A percentile compares a stretch with the other conserved stretches of the same genome.
These are phyloP conservation scores for Vanessa tameamea DNA, from an alignment of 1,140 invertebrate genomes.

Conservation along the genomic window DNA sequence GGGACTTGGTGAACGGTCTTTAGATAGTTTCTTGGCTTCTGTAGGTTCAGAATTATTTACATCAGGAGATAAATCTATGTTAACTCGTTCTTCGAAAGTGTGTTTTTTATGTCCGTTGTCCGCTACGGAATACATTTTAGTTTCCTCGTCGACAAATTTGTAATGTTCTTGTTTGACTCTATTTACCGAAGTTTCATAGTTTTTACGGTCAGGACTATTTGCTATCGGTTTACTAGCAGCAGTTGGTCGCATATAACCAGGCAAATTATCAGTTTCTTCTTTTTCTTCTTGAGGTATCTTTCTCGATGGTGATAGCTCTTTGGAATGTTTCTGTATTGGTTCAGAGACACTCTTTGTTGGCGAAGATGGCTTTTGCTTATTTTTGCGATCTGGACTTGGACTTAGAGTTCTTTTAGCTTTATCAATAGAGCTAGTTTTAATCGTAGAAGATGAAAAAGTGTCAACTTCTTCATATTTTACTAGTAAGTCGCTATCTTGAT, in stretches of 20 bases:
- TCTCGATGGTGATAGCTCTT: conserved; percentile 17
- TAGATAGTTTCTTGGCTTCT: conserved; percentile 2
- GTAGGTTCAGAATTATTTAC: not conserved
- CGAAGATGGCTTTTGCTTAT: conserved; percentile 18
- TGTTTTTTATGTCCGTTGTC: conserved; percentile 30
- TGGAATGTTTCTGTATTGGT: conserved; percentile 16
- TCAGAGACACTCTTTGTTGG: conserved; percentile 30
- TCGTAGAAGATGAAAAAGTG: not conserved
- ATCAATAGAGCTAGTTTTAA: conserved; percentile 4
- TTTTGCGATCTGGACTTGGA: conserved; percentile 25
- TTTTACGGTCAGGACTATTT: conserved; percentile 34
- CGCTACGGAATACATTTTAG: conserved; percentile 56
- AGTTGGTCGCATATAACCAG: conserved; percentile 61
- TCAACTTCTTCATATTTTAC: not conserved
- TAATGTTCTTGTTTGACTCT: conserved; percentile 59
- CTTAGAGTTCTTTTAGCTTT: conserved; percentile 20
- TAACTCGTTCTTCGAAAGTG: not conserved
- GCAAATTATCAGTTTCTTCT: conserved; percentile 34
- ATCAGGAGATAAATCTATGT: not conserved
- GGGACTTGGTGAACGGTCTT: conserved; percentile 31
- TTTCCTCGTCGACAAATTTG: conserved; percentile 69
- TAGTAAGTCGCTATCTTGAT: not conserved
- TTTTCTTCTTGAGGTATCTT: conserved; percentile 11
- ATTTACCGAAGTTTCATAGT: conserved; percentile 34
- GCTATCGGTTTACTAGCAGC: conserved; percentile 45